Evolutionary conservation across 2,113 vertebrate genomes (phyloP).

Genomic region (Taxidea taxus): DNA sequence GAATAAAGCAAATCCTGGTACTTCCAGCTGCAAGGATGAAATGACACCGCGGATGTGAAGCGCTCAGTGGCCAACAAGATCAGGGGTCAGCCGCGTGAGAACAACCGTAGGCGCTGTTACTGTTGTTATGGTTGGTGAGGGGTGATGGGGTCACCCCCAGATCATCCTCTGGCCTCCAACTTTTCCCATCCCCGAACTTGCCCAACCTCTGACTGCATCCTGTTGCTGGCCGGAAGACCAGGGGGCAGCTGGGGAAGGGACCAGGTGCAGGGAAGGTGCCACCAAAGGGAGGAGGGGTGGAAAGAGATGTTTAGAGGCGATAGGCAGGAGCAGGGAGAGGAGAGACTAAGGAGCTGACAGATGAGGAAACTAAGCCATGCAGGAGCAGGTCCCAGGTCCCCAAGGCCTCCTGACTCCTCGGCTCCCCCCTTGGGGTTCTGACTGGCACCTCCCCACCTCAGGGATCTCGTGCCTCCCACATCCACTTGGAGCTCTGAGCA

Average conservation of each 20-base stretch:
- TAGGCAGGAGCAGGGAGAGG: background rate
- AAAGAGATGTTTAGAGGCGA: background rate
- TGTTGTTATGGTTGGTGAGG: background rate
- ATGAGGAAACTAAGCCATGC: background rate
- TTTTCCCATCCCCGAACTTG: background rate
- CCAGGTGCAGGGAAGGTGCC: slow-evolving; percentile 44
- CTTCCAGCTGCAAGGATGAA: background rate
- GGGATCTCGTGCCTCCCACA: slow-evolving; percentile 72
- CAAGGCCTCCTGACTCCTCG: background rate
- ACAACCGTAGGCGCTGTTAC: background rate
- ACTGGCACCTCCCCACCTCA: slow-evolving; percentile 53
- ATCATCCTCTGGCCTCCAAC: background rate
- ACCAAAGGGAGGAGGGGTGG: background rate
- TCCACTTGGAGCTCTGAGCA: slow-evolving; percentile 77
- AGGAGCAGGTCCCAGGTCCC: background rate
- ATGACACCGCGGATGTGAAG: background rate
- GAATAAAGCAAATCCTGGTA: background rate
- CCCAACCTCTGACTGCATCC: background rate
- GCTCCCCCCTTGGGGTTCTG: background rate
- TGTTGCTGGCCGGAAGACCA: slow-evolving; percentile 57
- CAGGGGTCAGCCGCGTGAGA: background rate
- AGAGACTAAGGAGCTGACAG: accelerated
- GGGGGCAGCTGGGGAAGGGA: slow-evolving; percentile 70
- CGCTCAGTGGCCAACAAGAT: background rate
- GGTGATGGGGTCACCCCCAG: background rate